Percentiles rank a stretch among this genome's conserved stretches.
These are phyloP conservation scores for Todiramphus saurophagus DNA, from an alignment of 2,113 vertebrate genomes.

Conservation along the genomic window DNA sequence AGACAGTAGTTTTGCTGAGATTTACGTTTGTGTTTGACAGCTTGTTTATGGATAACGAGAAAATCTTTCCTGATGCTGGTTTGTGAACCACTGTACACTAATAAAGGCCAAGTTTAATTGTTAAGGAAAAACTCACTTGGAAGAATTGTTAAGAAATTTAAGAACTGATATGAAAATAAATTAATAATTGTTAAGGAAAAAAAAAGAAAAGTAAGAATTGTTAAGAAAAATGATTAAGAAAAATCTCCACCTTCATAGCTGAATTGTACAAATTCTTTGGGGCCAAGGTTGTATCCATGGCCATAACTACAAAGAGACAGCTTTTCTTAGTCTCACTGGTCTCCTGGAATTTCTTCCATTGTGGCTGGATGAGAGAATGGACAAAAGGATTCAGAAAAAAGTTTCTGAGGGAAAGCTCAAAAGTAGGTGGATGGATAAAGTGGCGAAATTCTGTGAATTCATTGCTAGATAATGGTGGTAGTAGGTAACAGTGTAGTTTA, in stretches of 20 bases:
- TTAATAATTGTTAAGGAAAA: no score
- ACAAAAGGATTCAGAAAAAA: neutral
- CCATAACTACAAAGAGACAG: neutral
- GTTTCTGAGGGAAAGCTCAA: neutral
- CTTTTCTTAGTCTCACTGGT: neutral
- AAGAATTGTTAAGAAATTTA: neutral
- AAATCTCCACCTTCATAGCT: neutral
- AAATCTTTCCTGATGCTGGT: neutral
- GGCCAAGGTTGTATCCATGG: neutral
- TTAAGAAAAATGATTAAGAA: neutral
- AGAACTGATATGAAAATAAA: no score
- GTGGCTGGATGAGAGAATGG: neutral
- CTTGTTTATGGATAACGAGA: neutral
- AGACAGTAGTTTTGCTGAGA: neutral
- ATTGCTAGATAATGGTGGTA: neutral
- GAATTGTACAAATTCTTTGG: neutral
- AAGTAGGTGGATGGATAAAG: neutral
- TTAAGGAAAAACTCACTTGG: neutral
- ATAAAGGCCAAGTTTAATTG: neutral
- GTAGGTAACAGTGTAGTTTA: neutral
- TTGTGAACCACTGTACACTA: fast-evolving
- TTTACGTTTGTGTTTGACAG: neutral
- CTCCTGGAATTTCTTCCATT: neutral
- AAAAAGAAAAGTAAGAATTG: no score
- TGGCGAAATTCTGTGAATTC: neutral